Base-by-base conservation (phyloP, 2,888 invertebrate species). In the Oligia latruncula region DNA sequence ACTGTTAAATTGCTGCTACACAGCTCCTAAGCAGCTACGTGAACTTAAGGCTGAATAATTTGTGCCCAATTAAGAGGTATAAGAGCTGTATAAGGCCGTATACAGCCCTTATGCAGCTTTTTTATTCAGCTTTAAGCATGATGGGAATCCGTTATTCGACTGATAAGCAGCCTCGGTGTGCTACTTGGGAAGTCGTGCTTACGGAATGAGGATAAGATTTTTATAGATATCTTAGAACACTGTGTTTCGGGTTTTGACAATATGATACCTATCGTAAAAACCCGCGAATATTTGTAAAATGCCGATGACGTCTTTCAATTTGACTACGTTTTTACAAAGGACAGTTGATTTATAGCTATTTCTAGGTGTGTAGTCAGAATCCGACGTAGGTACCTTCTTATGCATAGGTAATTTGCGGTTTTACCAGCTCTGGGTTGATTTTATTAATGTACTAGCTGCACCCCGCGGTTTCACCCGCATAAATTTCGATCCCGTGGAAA, bases 191-290 rank as follows among this genome's bases (percentile, higher is more conserved):
- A 71, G n/a, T 72, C 49, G 46, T 40, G 64, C 67, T 71, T 77
- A 68, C 60, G 66, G 67, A 68, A 77, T 35, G 75, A 75, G 77
- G 83, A 86, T 85, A 79, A 79, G 64, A 72, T 76, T 49, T 64
- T 71, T 68, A 49, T 55, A 75, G 66, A 82, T 43, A 76, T 79
- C 83, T 82, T 52, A 8, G 72, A 84, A 79, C 9, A 35, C 23
- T 46, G 35, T 23, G 4, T 64, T 15, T 29, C 29, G 73, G 17
- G 64, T 73, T 75, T 78, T 73, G 62, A 23, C 20, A 49, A 0
- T 52, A 55, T 29, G 1, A 58, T 64, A 77, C 17, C 29, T 15
- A 11, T 17, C 29, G 67, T 58, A 58, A 77, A 75, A 81, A 49
- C 62, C 76, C n/a, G n/a, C 15, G 13, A 0, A 40, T 8, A 17